Evolutionary conservation across 2,797 vertebrate species (phyloP), one percentile per base, ranked within the genome.

Genomic region (Megalops cyprinoides): DNA sequence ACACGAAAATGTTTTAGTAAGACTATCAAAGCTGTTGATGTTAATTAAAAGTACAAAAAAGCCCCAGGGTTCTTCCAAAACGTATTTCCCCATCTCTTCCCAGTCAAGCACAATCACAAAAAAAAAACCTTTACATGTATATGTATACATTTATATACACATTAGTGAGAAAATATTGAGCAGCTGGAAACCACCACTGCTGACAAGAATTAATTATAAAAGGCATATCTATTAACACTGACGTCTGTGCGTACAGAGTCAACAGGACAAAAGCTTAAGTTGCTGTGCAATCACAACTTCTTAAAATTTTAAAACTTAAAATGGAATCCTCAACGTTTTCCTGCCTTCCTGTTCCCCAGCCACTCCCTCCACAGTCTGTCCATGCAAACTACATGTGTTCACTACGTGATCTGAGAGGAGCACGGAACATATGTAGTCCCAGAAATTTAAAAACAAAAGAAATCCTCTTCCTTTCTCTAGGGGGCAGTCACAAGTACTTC

Each of bases 121-220:
- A 92, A 92, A 92, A n/a, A n/a, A n/a, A 92, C 92, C 87, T 87
- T 89, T 90, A 92, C 88, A 92, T 87, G 92, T 87, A 91, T 83
- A 89, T 90, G 89, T 89, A 86, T 92, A 89, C 85, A 90, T 82
- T 77, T 87, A 91, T 90, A 86, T 90, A 93, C 86, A 93, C 82
- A 84, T 55, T 71, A 34, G 42, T 78, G n/a, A 82, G 75, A 82
- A 86, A 84, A 89, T 53, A 78, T 58, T 44, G 65, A 51, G 53
- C 14, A 78, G 81, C 65, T 77, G 76, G 51, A 20, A 73, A 73
- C 42, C 28, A 48, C 31, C 71, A 67, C 81, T 56, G 53, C 20
- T 65, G 34, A 48, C 51, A 5, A 39, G 8, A 42, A 53, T 69
- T 53, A 65, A 51, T 46, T 51, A n/a, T 75, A 49, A 67, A 76